phyloP scores from a whole-genome alignment of 1,140 invertebrate species.

The Brachionus rotundiformis region DNA sequence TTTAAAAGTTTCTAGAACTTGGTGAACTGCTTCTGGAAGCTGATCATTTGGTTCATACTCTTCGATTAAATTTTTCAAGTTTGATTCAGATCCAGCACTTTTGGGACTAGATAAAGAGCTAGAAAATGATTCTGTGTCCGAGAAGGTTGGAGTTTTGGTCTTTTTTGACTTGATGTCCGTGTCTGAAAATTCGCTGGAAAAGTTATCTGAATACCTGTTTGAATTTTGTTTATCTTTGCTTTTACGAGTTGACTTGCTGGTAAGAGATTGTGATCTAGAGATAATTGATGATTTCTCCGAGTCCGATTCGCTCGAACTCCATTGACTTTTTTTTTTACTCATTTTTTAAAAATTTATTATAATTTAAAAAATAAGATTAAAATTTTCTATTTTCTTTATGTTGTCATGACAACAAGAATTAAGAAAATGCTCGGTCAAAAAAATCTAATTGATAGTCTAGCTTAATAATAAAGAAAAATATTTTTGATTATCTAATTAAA shows the following conservation, averaged over 20 bases:
- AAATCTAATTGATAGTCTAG: not conserved
- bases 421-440: too few relatives aligned
- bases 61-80: not conserved
- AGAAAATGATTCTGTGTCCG: not conserved
- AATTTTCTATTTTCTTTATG: not conserved
- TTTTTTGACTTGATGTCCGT: not conserved
- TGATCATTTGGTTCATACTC: not conserved
- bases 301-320: not conserved
- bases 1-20: not conserved
- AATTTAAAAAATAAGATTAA: not conserved
- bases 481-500: not conserved
- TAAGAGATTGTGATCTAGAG: not conserved
- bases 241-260: not conserved
- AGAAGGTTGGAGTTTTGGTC: not conserved
- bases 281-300: not conserved
- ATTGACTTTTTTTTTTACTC: slow-evolving; percentile 13
- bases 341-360: slow-evolving; percentile 8
- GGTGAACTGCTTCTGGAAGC: not conserved
- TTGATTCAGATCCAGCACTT: not conserved
- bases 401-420: not conserved
- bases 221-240: not conserved
- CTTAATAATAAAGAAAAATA: not conserved
- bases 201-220: not conserved
- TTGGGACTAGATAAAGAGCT: not conserved
- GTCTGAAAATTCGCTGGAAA: not conserved